Base-by-base conservation (phyloP, 2,888 invertebrate species). In the Lapara coniferarum region DNA sequence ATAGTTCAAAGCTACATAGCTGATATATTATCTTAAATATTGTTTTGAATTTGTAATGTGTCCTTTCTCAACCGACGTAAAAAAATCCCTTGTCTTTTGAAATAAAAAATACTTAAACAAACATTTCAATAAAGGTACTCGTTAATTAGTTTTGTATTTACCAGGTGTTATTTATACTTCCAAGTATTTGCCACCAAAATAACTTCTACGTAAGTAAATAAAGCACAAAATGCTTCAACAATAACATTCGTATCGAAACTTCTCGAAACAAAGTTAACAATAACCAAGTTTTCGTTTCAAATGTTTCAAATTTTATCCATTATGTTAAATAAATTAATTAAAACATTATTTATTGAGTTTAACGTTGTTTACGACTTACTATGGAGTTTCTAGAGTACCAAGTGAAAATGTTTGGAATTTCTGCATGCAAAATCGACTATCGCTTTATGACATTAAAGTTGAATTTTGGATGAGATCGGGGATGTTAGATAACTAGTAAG, bases 251-350 rank as follows among this genome's bases (percentile, higher is more conserved):
- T 49, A 63, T 46, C 7, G 63, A 63, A 63, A 63, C 12, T 46
- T 46, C 16, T 19, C 4, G 37, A 37, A 55, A 63, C 63, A 49
- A 63, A 63, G 63, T 63, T 63, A 49, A 63, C 58, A 30, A 37
- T 59, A 44, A 10, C 25, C n/a, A 59, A 63, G 19, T 19, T 63
- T 63, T 49, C 46, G 16, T 59, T 63, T 46, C 19, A 55, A 63
- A 49, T 46, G 46, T 49, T 63, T 13, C 49, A 49, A 63, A 16
- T 63, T 63, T 63, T 63, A 63, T 63, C 19, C 63, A 49, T 63
- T 63, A 46, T 63, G 49, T 49, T 63, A 63, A 49, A 49, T 63
- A 46, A 63, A 63, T 63, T 63, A 63, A 63, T 63, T 19, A 49
- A 63, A 25, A 7, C 63, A 25, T 46, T 63, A 63, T 63, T 63